These are phyloP conservation scores for Chelonus formosanus DNA, from an alignment of 2,888 invertebrate species.

Conservation along the genomic window DNA sequence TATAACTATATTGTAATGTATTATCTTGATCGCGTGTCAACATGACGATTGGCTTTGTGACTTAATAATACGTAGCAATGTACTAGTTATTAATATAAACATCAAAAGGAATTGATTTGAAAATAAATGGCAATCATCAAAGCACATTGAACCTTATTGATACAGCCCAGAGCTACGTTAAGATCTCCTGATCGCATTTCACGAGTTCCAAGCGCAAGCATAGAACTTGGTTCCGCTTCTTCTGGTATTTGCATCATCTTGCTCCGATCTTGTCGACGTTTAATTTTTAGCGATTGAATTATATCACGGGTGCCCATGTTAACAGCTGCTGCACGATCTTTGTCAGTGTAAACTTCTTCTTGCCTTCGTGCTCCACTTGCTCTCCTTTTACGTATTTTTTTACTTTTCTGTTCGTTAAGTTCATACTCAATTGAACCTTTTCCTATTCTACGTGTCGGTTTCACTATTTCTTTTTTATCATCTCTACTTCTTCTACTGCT, in stretches of 20 bases:
- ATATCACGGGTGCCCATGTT: slow-evolving; percentile 87
- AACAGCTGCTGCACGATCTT: slow-evolving; percentile 89
- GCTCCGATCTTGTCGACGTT: slow-evolving; percentile 80
- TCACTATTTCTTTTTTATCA: slow-evolving; percentile 37
- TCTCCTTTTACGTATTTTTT: slow-evolving; percentile 56
- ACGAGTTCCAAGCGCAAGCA: slow-evolving; percentile 78
- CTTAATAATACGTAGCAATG: slow-evolving; percentile 4
- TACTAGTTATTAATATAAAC: slow-evolving; percentile 10
- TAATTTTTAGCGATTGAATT: slow-evolving; percentile 82
- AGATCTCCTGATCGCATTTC: slow-evolving; percentile 80
- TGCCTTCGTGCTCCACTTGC: slow-evolving; percentile 52
- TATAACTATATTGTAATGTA: background rate
- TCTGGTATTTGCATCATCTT: slow-evolving; percentile 78
- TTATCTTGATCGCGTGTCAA: slow-evolving; percentile 19
- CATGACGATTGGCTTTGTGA: slow-evolving; percentile 12
- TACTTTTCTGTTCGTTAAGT: slow-evolving; percentile 54
- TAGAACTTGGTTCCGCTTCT: slow-evolving; percentile 80
- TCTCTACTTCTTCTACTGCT: slow-evolving; percentile 31
- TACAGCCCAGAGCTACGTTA: slow-evolving; percentile 77
- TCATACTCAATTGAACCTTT: slow-evolving; percentile 52
- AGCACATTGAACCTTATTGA: slow-evolving; percentile 74
- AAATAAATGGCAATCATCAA: background rate
- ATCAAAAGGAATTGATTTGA: background rate
- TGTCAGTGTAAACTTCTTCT: slow-evolving; percentile 88
- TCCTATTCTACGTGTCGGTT: slow-evolving; percentile 32